phyloP scores from a whole-genome alignment of 2,113 vertebrate genomes.

The Redunca redunca region DNA sequence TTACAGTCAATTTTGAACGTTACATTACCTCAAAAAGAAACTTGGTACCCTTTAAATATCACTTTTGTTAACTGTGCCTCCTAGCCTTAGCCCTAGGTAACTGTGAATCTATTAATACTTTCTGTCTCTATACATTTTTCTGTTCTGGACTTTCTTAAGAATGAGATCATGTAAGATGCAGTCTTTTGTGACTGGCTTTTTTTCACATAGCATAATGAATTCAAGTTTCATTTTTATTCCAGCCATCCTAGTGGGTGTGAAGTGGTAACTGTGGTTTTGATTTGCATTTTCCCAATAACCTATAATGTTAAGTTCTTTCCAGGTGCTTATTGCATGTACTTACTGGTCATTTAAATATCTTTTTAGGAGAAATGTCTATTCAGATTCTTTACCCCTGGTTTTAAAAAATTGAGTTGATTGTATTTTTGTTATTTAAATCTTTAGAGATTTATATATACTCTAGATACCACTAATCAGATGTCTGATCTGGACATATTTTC shows the following conservation, averaged over 20 bases:
- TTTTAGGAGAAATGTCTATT: not conserved
- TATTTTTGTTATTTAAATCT: not conserved
- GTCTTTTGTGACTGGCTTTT: not conserved
- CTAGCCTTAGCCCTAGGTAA: not conserved
- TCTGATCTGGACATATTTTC: not conserved
- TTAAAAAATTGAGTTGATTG: not conserved
- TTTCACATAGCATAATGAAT: not conserved
- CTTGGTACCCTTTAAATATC: not conserved
- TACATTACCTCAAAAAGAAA: not conserved
- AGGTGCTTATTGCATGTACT: not conserved
- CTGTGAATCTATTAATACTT: not conserved
- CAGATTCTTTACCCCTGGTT: not conserved
- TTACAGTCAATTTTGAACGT: not conserved
- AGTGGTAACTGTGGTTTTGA: not conserved
- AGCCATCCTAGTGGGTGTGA: not conserved
- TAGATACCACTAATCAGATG: not conserved
- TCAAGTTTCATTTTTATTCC: conserved; percentile 5
- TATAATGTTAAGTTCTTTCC: not conserved
- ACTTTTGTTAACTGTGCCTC: not conserved
- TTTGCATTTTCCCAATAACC: not conserved
- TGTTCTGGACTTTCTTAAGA: not conserved
- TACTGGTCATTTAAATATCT: not conserved
- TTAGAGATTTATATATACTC: not conserved
- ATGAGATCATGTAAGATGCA: not conserved
- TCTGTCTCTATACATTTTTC: not conserved